Evolutionary conservation across 1,140 invertebrate genomes (phyloP), one percentile per base, ranked within the genome.

Genomic region (Laupala kohalensis): DNA sequence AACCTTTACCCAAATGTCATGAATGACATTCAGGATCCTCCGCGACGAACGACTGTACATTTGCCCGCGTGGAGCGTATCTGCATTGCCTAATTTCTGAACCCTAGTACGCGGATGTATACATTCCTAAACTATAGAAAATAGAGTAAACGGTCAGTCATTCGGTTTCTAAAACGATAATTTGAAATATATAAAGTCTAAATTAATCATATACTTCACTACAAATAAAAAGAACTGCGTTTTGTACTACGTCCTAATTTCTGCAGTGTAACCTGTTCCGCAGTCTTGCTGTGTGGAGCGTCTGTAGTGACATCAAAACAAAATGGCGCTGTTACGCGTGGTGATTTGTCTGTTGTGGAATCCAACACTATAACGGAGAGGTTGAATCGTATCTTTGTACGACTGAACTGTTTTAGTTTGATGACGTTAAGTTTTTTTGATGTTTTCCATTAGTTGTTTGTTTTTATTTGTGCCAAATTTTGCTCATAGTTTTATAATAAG

Each of bases 321-420:
- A 72, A 72, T 72, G 71, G 65, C 71, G 71, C 65, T 68, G 6
- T 72, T 29, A 25, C 4, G 67, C 67, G 71, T 72, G 71, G 25
- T 72, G 28, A 19, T 25, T 63, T 6, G 53, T 13, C 24, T 70
- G 37, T 4, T 70, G 37, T 68, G 27, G 71, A 67, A 67, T 67
- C 64, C 25, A 72, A 67, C 65, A 68, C 66, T 69, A 19, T 37
- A 37, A 27, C 37, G 37, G 37, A 19, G 9, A 53, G 9, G 9
- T 66, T 12, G 26, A 13, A 13, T 3, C 9, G 9, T 23, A 66
- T 13, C 9, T 66, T 24, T n/a, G 26, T 13, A 9, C 23, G 9
- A 9, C 9, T n/a, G 23, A 25, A 66, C 23, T 9, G 23, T 66
- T 2, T 9, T 13, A 2, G 23, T 66, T 66, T 4, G 13, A 24